Evolutionary conservation across 2,113 vertebrate species (phyloP), one percentile per base, ranked within the genome.

Genomic region (Lamprologus tigripictilis): DNA sequence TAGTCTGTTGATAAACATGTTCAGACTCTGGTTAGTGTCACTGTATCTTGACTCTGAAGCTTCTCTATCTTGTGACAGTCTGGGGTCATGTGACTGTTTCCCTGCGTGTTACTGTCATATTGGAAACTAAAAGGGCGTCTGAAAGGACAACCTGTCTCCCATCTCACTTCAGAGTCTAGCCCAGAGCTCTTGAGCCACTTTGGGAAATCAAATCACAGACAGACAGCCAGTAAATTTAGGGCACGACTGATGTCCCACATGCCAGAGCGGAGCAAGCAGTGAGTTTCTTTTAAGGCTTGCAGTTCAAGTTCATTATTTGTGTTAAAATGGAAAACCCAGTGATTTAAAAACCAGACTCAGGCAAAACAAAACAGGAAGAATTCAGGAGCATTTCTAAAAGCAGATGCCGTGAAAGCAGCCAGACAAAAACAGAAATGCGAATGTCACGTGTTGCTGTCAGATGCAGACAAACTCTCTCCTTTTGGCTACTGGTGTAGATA

Each of bases 81-180:
- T 76, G 79, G 88, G 68, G 83, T 89, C 88, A 87, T 58, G 49
- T n/a, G 85, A 84, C 82, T 89, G 89, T 93, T 92, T 92, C 57
- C 28, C 37, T 88, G 80, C 91, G 79, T 93, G 71, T 40, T 6
- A 80, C 86, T 71, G 45, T 86, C 81, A 78, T 89, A 91, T 51
- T 78, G 45, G 94, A 89, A 90, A 95, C 92, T 49, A 21, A 35
- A 4, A 35, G 42, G 57, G 54, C 4, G 9, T 92, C 73, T 87
- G 86, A 89, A 82, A 57, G 81, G 61, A 53, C 23, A 35, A 91
- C 85, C 57, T 58, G 86, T 83, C 45, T 49, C 16, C 42, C 81
- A 73, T 92, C 81, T 80, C 7, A 37, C 40, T 28, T 71, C 51
- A 23, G 37, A 86, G 68, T 82, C 84, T 83, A 76, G 83, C 63